These are phyloP conservation scores for Norana najaformis DNA, from an alignment of 2,888 invertebrate species.

Conservation along the genomic window DNA sequence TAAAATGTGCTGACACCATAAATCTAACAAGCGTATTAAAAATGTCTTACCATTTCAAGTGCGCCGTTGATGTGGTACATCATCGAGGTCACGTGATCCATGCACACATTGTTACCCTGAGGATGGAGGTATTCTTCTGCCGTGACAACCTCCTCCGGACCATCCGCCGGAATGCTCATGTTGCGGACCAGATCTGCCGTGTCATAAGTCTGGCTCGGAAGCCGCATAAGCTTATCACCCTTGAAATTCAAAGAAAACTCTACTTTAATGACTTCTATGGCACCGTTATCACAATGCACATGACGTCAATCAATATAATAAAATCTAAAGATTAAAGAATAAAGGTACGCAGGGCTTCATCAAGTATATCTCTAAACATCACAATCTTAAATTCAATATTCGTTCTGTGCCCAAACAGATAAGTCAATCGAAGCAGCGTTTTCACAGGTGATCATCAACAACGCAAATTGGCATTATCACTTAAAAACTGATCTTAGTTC, in stretches of 20 bases:
- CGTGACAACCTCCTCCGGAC: conserved; percentile 80
- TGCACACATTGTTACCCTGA: conserved; percentile 21
- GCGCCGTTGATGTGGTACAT: conserved; percentile 22
- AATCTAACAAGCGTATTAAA: not conserved
- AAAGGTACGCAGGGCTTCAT: not conserved
- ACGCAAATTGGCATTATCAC: no score
- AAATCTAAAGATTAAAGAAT: not conserved
- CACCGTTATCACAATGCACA: not conserved
- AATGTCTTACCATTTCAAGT: not conserved
- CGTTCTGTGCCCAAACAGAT: no score
- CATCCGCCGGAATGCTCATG: conserved; percentile 66
- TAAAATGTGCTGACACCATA: not conserved
- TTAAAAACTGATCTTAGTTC: no score
- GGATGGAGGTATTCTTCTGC: conserved; percentile 85
- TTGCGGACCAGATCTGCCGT: conserved; percentile 75
- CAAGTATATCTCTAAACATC: not conserved
- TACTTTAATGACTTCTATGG: not conserved
- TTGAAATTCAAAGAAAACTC: conserved; percentile 37
- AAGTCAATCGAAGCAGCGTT: no score
- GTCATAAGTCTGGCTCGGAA: conserved; percentile 80
- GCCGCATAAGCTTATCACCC: conserved; percentile 86
- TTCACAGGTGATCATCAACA: no score
- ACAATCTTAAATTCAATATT: not conserved
- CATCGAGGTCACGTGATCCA: not conserved
- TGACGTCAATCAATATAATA: not conserved